Base-by-base conservation (phyloP, 2,888 invertebrate species). In the Odontomyia ornata region DNA sequence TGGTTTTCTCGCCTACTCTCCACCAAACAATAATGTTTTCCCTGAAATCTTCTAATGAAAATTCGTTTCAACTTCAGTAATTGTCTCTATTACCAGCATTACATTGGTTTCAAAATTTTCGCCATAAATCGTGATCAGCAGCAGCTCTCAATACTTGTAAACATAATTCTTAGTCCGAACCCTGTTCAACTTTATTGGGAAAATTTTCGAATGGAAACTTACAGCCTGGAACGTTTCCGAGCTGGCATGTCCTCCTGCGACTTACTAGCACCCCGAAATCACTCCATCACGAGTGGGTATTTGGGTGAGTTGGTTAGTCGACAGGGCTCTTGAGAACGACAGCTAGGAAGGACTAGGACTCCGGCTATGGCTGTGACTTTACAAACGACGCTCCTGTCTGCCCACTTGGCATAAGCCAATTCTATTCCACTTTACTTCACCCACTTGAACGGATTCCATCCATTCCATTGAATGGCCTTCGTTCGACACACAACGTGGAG, bases 121-220 rank as follows among this genome's bases (percentile, higher is more conserved):
- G n/a, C 73, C 21, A 73, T 73, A 73, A 73, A 73, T 73, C 57
- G 57, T 73, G 57, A 73, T 73, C 60, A 73, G 60, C 73, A 69
- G 30, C 69, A 69, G 69, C 25, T 69, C 47, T 73, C 73, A 23
- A 60, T 57, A 30, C 60, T 57, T 60, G 36, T 23, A 30, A 60
- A 57, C 60, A 73, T 73, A 57, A 73, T 60, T 73, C 60, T 36
- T 36, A 21, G 28, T 21, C 46, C 23, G 11, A 18, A 67, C 23
- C 67, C 13, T 18, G n/a, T 30, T 23, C 36, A 64, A 28, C 30
- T 11, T 30, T 18, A 25, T 46, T 18, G 11, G 43, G 43, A 67
- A 43, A n/a, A 21, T 43, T 43, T 65, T 65, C 36, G 9, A 67
- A 18, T n/a, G 18, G 21, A 43, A 30, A 23, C 43, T 67, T n/a